Base-by-base conservation (phyloP, 2,113 vertebrate genomes). In the Heteronetta atricapilla region DNA sequence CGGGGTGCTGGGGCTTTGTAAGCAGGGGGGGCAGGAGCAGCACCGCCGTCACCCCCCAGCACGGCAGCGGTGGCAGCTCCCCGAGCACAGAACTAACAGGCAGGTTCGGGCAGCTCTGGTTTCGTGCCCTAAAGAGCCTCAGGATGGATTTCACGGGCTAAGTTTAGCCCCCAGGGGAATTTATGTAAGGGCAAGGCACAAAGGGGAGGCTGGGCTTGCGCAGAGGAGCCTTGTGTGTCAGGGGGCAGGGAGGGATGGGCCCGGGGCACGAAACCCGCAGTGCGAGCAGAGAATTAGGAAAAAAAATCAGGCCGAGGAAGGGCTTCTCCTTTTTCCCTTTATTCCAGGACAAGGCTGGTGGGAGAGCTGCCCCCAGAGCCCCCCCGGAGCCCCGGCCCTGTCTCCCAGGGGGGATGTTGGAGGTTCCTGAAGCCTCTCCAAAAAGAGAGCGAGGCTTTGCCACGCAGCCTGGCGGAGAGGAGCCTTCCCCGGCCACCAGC, bases 61-160 rank as follows among this genome's bases (percentile, higher is more conserved):
- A 18, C 46, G 18, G 86, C 72, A 80, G 83, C 26, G 2, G 7
- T 33, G 48, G 5, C 86, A 72, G 36, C 2, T 21, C 48, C 64
- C 86, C 83, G 19, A 3, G 40, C 73, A 76, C 66, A 56, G 46
- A 44, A 34, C 6, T 3, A 9, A 10, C 6, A 9, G 68, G 64
- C 80, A 77, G 76, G 89, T 34, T 75, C 36, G 34, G 93, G 88
- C 85, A 79, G 93, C 20, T 10, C 89, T n/a, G 84, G 81, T 91
- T 75, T 81, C 73, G 3, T 28, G 70, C 21, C 58, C 44, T 38
- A 38, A 11, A 15, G 84, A 91, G 91, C 55, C 64, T 86, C 16
- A 70, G 84, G 34, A 84, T 28, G 77, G 93, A 94, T 95, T 94
- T 92, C 69, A 26, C 0, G 1, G 84, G 84, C 48, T 63, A 46